phyloP scores from a whole-genome alignment of 2,888 invertebrate species.

The Chamaedrilus cognettii region DNA sequence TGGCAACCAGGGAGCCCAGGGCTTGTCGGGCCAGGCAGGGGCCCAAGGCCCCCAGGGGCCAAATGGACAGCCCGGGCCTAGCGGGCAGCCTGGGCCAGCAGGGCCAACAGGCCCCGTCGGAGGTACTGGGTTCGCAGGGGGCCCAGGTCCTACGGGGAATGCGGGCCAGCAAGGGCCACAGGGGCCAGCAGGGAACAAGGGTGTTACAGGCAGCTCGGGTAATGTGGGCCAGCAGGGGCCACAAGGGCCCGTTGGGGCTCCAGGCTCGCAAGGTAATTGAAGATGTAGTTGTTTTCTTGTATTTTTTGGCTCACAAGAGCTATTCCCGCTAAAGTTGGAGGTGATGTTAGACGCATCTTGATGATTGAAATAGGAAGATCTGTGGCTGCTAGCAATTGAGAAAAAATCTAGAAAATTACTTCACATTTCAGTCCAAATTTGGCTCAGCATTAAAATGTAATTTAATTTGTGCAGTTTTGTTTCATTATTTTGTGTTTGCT shows the following conservation, averaged over 20 bases:
- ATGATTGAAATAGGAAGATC: no score
- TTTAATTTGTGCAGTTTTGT: no score
- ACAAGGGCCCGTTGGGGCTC: constrained; percentile 12
- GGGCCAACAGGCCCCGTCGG: constrained; percentile 66
- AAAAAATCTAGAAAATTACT: no score
- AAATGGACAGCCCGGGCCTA: constrained; percentile 23
- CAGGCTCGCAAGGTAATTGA: no score
- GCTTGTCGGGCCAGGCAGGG: constrained; percentile 10
- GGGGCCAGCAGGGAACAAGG: constrained; percentile 26
- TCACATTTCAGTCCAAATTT: no score
- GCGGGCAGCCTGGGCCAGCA: constrained; percentile 65
- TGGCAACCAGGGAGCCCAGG: constrained; percentile 1
- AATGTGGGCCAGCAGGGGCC: constrained; percentile 22
- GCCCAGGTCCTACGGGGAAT: constrained; percentile 14
- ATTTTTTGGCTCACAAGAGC: no score
- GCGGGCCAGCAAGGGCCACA: constrained; percentile 22
- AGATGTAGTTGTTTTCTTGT: no score
- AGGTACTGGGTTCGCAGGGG: constrained; percentile 24
- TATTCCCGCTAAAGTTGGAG: no score
- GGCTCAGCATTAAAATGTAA: no score
- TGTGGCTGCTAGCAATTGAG: no score
- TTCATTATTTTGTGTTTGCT: no score
- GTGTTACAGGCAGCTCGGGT: constrained; percentile 22
- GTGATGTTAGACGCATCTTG: no score
- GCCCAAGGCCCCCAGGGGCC: constrained; percentile 18